A percentile compares a stretch with the other conserved stretches of the same genome.
phyloP scores from a whole-genome alignment of 2,888 invertebrate genomes.

The Pammene aurita region DNA sequence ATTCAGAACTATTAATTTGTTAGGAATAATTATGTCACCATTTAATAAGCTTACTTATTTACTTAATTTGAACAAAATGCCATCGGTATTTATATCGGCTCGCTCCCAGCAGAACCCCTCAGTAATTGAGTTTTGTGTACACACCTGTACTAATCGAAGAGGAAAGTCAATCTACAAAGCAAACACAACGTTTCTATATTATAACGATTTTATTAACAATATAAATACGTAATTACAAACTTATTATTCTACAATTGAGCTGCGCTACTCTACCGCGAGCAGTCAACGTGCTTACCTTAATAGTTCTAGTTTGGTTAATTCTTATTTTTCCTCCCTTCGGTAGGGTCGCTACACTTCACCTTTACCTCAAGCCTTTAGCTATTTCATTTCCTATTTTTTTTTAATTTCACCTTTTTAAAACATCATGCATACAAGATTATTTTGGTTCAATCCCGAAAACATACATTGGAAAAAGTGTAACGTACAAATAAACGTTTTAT shows the following conservation, averaged over 20 bases:
- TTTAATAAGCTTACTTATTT: no score
- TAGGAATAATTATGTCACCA: no score
- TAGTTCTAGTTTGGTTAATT: conserved; percentile 52
- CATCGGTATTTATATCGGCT: conserved; percentile 2
- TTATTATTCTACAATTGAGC: conserved; percentile 81
- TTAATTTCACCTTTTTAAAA: no score
- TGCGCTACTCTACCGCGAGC: conserved; percentile 82
- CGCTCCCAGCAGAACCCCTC: neutral
- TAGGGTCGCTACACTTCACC: conserved; percentile 64
- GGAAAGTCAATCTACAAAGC: conserved; percentile 27
- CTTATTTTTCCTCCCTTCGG: conserved; percentile 46
- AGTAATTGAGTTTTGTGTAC: conserved; percentile 13
- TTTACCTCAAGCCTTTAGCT: conserved; percentile 52
- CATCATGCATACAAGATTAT: no score
- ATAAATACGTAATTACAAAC: conserved; percentile 83
- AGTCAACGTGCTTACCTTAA: conserved; percentile 75
- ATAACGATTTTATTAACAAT: conserved; percentile 84
- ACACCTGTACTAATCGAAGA: conserved; percentile 12
- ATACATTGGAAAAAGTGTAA: neutral
- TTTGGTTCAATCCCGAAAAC: no score
- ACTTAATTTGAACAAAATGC: neutral
- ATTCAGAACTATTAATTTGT: no score
- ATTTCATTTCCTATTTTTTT: neutral
- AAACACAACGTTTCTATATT: conserved; percentile 64
- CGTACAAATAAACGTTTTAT: neutral